Evolutionary conservation across 2,888 invertebrate species (phyloP), one percentile per base, ranked within the genome.

Genomic region (Carabus problematicus): DNA sequence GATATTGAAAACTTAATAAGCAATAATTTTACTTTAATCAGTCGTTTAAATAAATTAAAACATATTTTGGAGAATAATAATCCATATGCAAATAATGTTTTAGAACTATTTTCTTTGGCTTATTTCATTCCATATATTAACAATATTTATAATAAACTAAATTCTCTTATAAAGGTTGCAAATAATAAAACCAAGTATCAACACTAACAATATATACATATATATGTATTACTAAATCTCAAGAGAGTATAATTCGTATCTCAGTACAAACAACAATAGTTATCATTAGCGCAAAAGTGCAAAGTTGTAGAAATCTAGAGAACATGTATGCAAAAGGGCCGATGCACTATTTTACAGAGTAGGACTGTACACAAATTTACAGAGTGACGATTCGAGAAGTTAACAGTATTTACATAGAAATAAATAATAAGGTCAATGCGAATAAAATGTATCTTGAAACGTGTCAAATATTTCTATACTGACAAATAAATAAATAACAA

Each of bases 341-440:
- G 29, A 29, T 29, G 6, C 29, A 29, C 3, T 29, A 29, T 29
- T 29, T 29, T 29, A 29, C 29, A 29, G 29, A 29, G 29, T 41
- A 69, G 60, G 56, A 64, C 60, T 58, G 52, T 62, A 61, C 59
- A 69, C 29, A 29, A 66, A 66, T 66, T 66, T 64, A 64, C 64
- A 64, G 55, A 47, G 47, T 40, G 16, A 41, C 41, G 63, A 45
- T n/a, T 40, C 47, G 14, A 49, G 52, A 49, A 60, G 45, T 43
- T 11, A 62, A 56, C 45, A 55, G 43, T 64, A 64, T 64, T 43
- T 64, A 64, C 64, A 64, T 56, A 64, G 56, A 64, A 40, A 29
- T 4, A 56, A 4, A 59, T 29, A 56, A 64, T 56, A 64, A 12
- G 54, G 11, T 54, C 11, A 58, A 40, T 14, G 39, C 7, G n/a